phyloP scores from a whole-genome alignment of 1,140 invertebrate species.

The Danaus melanippus region DNA sequence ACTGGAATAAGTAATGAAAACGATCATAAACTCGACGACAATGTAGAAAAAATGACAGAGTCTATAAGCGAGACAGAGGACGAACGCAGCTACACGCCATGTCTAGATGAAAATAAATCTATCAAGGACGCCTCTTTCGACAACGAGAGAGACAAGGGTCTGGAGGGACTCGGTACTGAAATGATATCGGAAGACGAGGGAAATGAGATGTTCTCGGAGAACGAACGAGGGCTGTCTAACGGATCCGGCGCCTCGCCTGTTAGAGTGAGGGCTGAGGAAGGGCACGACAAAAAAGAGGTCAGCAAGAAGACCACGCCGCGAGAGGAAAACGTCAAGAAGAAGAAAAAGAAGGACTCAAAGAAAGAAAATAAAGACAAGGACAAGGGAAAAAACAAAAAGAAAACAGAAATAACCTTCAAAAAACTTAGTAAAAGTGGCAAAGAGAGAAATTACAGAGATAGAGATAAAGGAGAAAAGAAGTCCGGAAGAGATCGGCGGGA shows the following conservation, averaged over 20 bases:
- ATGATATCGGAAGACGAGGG: constrained; percentile 80
- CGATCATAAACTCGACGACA: constrained; percentile 19
- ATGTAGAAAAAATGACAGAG: constrained; percentile 72
- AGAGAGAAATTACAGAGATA: constrained; percentile 86
- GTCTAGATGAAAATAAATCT: constrained; percentile 76
- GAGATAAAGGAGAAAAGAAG: constrained; percentile 67
- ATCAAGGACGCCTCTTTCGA: constrained; percentile 54
- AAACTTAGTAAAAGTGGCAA: constrained; percentile 86
- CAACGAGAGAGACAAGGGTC: constrained; percentile 60
- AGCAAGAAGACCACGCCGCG: constrained; percentile 29
- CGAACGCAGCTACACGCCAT: constrained; percentile 78
- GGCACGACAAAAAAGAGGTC: constrained; percentile 73
- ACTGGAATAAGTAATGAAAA: too few species aligned
- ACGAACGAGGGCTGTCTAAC: constrained; percentile 47
- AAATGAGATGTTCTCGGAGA: constrained; percentile 73
- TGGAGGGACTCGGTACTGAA: constrained; percentile 79
- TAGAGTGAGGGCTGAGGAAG: constrained; percentile 63
- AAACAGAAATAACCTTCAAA: constrained; percentile 78
- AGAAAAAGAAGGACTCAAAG: constrained; percentile 62
- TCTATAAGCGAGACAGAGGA: constrained; percentile 74
- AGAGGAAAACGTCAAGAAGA: constrained; percentile 45
- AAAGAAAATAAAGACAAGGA: constrained; percentile 48
- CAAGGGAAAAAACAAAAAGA: constrained; percentile 55
- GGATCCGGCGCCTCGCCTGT: constrained; percentile 46
- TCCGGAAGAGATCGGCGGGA: constrained; percentile 40